Base-by-base conservation (phyloP, 1,140 invertebrate genomes). In the Drosophila leontia region DNA sequence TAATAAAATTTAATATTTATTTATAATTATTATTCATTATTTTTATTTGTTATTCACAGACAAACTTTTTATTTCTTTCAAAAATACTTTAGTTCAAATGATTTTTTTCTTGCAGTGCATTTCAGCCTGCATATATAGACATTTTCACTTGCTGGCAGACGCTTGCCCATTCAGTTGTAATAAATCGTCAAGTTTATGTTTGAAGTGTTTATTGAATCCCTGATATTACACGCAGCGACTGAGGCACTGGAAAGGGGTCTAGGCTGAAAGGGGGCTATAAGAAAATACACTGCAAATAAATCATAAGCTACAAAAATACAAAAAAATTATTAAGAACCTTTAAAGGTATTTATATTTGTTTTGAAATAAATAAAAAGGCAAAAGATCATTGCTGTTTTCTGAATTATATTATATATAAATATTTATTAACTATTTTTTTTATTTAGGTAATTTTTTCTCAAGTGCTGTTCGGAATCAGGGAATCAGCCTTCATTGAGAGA, bases 151-250 rank as follows among this genome's bases (percentile, higher is more conserved):
- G 68, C 50, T 23, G 55, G 37, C 65, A 72, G 69, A 72, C 65
- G 65, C 72, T 19, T 64, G 74, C 72, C 61, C 74, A 75, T 67
- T 77, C 61, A 72, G 69, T 75, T 75, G 84, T 88, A 82, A 88
- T 88, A 88, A 88, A 88, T 90, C 81, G 85, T 84, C 78, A 88
- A 85, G 81, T 90, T 84, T 78, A 90, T 90, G 85, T 90, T 88
- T 88, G 78, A 90, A 90, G 85, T 90, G 85, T 90, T 90, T 90
- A 90, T 90, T 90, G 85, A 90, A 90, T 90, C 85, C 85, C 80
- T 76, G 85, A 87, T 87, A 87, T 87, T 90, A 87, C 84, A 86
- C 83, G 76, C 75, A 50, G 51, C 64, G 64, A 76, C 51, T 68
- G 64, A 48, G 26, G 26, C 8, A n/a, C 26, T n/a, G 17, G 11